A percentile compares a stretch with the other conserved stretches of the same genome.
These are phyloP conservation scores for Siniperca chuatsi DNA, from an alignment of 2,113 vertebrate species.

Conservation along the genomic window DNA sequence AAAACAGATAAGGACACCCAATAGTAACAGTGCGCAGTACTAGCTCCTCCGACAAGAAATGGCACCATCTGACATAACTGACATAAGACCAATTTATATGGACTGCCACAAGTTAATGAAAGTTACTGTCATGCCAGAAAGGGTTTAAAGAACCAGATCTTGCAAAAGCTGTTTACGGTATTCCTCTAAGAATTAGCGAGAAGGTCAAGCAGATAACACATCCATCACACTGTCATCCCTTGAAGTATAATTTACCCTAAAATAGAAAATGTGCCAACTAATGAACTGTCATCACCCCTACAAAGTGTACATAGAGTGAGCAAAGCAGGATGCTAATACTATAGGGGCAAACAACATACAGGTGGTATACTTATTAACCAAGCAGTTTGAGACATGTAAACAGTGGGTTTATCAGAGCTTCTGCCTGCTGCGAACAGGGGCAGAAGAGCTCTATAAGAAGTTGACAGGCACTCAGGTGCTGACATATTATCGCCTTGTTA, in stretches of 20 bases:
- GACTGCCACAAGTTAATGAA: conserved; percentile 21
- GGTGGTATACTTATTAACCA: neutral
- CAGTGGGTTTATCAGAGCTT: too few relatives aligned
- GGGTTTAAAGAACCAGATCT: conserved; percentile 30
- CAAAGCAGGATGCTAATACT: neutral
- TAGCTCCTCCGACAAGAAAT: neutral
- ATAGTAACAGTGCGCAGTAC: neutral
- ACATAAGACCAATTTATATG: conserved; percentile 9
- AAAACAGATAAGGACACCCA: neutral
- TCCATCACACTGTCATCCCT: neutral
- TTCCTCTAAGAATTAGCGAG: conserved; percentile 13
- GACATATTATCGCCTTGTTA: too few relatives aligned
- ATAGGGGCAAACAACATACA: neutral
- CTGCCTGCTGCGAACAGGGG: too few relatives aligned
- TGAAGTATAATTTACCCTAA: neutral
- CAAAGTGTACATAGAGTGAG: neutral
- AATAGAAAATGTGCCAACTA: neutral
- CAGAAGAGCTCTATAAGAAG: too few relatives aligned
- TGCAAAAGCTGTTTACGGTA: conserved; percentile 21
- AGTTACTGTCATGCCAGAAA: conserved; percentile 24
- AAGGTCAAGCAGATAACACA: conserved; percentile 2
- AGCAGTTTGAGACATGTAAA: too few relatives aligned
- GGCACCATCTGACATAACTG: neutral
- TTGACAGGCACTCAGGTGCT: too few relatives aligned
- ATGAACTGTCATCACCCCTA: neutral